These are phyloP conservation scores for Pristionchus fissidentatus DNA, from an alignment of 2,888 invertebrate species.

Conservation along the genomic window DNA sequence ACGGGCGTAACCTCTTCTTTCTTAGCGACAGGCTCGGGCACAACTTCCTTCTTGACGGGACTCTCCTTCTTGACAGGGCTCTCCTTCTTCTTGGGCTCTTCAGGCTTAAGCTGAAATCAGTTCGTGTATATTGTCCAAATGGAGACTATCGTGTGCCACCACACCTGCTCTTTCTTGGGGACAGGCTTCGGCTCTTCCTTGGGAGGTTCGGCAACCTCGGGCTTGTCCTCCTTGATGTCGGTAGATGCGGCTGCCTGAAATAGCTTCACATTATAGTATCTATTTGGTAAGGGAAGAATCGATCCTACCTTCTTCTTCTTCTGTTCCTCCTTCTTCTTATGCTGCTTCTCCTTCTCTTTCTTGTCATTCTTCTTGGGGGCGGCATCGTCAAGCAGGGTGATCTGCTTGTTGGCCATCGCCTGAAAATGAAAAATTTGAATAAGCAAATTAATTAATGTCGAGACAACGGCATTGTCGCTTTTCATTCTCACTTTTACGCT, in stretches of 20 bases:
- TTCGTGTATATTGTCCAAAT: background rate
- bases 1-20: slow-evolving; percentile 36
- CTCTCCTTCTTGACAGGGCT: slow-evolving; percentile 20
- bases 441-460: background rate
- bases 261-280: background rate
- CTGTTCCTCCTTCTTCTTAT: slow-evolving; percentile 21
- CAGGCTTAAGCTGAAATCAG: slow-evolving; percentile 7
- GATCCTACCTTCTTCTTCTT: background rate
- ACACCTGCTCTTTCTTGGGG: slow-evolving; percentile 27
- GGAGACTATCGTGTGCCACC: background rate
- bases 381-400: background rate
- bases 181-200: background rate
- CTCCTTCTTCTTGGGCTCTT: slow-evolving; percentile 38
- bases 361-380: slow-evolving; percentile 12
- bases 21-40: slow-evolving; percentile 11
- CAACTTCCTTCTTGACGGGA: background rate
- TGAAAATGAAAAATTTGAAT: background rate
- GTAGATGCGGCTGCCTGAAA: slow-evolving; percentile 18
- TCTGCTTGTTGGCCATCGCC: slow-evolving; percentile 34
- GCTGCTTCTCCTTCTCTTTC: slow-evolving; percentile 26
- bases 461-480: background rate
- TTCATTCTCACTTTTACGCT: background rate
- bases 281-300: background rate
- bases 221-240: slow-evolving; percentile 42
- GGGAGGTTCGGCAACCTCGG: slow-evolving; percentile 1